These are phyloP conservation scores for Epizoanthus scotinus DNA, from an alignment of 92 coral and sea anemone genomes.

Conservation along the genomic window DNA sequence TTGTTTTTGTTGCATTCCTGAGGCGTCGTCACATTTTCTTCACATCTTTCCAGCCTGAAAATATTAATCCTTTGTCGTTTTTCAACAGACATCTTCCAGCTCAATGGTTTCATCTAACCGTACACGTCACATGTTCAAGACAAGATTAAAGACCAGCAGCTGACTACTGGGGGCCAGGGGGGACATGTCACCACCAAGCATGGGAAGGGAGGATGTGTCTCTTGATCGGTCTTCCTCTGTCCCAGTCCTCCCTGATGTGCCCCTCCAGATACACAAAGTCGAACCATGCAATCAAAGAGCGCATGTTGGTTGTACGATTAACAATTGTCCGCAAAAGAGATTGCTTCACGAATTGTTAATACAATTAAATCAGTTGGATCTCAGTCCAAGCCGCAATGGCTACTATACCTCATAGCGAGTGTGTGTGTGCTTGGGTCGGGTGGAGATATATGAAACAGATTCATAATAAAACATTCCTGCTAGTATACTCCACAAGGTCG, in stretches of 20 bases:
- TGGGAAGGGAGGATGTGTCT: constrained; percentile 44
- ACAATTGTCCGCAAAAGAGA: constrained; percentile 79
- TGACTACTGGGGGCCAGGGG: constrained; percentile 85
- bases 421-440: not conserved
- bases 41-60: too few relatives aligned
- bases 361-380: constrained; percentile 49
- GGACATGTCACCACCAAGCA: constrained; percentile 34
- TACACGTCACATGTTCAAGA: constrained; percentile 57
- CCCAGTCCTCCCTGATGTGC: constrained; percentile 78
- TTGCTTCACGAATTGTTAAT: constrained; percentile 69
- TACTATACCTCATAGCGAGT: constrained; percentile 10
- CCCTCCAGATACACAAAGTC: constrained; percentile 33
- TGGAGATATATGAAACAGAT: not conserved
- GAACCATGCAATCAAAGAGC: constrained; percentile 35
- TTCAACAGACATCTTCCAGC: constrained; percentile 57
- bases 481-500: too few relatives aligned
- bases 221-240: constrained; percentile 46
- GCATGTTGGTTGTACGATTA: constrained; percentile 74
- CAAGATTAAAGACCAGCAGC: constrained; percentile 73
- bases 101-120: constrained; percentile 54
- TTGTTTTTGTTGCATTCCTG: too few relatives aligned
- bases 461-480: not conserved
- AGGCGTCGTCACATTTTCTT: too few relatives aligned
- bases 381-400: constrained; percentile 54
- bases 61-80: not conserved